Percentiles rank a stretch among this genome's conserved stretches.
phyloP scores from a whole-genome alignment of 2,113 vertebrate genomes.

The Plestiodon gilberti region DNA sequence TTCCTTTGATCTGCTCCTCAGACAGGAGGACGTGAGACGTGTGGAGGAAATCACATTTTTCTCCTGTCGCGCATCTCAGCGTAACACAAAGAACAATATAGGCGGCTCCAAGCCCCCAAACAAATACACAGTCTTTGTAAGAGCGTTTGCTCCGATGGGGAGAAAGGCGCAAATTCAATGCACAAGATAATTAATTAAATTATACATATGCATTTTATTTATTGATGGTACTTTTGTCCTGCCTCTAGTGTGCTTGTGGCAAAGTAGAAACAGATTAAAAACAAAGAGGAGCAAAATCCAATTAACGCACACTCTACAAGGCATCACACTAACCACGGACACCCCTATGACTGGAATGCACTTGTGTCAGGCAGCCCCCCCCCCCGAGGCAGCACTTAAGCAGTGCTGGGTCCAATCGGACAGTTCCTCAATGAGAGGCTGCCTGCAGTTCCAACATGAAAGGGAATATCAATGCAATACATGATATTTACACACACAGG shows the following conservation, averaged over 20 bases:
- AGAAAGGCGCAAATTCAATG: background rate
- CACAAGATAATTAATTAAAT: background rate
- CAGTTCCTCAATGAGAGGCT: too few species aligned
- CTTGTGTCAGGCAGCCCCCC: too few species aligned
- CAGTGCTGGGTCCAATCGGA: too few species aligned
- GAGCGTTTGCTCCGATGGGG: background rate
- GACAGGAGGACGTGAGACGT: background rate
- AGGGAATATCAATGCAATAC: too few species aligned
- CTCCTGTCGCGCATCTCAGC: background rate
- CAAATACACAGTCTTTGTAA: background rate
- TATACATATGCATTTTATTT: background rate
- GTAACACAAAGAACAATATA: accelerated
- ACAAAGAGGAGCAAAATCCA: background rate
- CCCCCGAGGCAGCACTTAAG: too few species aligned
- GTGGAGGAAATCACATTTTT: too few species aligned
- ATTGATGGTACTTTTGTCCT: background rate
- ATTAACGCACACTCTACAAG: background rate
- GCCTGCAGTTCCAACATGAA: too few species aligned
- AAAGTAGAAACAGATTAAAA: background rate
- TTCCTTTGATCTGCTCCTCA: background rate
- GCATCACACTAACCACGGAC: background rate
- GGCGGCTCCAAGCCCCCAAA: background rate
- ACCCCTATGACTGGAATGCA: too few species aligned
- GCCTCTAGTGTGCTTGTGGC: background rate
- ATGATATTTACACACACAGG: too few species aligned